phyloP scores from a whole-genome alignment of 2,113 vertebrate species.

The Australoheros scitulus region DNA sequence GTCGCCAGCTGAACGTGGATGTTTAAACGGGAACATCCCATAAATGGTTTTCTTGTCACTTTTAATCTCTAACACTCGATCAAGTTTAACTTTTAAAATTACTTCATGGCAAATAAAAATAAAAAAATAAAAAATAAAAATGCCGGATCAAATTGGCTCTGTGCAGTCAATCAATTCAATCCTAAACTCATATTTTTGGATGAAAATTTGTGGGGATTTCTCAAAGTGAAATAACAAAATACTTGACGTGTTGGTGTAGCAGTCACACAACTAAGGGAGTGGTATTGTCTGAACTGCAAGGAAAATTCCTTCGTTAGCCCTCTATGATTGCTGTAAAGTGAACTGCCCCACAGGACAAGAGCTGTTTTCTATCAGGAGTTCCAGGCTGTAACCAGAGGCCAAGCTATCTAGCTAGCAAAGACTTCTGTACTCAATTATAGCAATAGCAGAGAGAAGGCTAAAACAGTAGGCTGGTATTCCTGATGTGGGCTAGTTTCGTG shows the following conservation, averaged over 20 bases:
- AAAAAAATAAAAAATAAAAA: accelerated
- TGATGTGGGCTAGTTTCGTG: conserved; percentile 26
- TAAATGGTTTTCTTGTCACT: conserved; percentile 44
- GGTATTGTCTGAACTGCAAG: conserved; percentile 50
- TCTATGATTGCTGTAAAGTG: conserved; percentile 53
- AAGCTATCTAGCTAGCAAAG: conserved; percentile 42
- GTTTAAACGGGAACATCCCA: conserved; percentile 43
- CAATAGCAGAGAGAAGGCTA: conserved; percentile 49
- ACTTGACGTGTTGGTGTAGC: conserved; percentile 49
- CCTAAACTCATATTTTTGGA: conserved; percentile 7
- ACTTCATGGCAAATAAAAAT: neutral
- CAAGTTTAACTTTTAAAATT: conserved; percentile 16
- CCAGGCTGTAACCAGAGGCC: conserved; percentile 61
- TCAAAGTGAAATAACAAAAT: conserved; percentile 43
- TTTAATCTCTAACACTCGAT: conserved; percentile 27
- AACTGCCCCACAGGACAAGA: conserved; percentile 61
- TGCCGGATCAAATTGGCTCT: neutral
- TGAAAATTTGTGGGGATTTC: conserved; percentile 17
- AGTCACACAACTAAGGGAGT: conserved; percentile 43
- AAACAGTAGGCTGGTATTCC: conserved; percentile 62
- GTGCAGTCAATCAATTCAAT: neutral
- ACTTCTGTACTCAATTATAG: conserved; percentile 73
- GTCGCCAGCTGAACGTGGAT: conserved; percentile 32
- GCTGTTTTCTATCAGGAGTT: conserved; percentile 72
- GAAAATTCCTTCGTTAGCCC: conserved; percentile 46